phyloP scores from a whole-genome alignment of 2,113 vertebrate species.

The Siniperca knerii region DNA sequence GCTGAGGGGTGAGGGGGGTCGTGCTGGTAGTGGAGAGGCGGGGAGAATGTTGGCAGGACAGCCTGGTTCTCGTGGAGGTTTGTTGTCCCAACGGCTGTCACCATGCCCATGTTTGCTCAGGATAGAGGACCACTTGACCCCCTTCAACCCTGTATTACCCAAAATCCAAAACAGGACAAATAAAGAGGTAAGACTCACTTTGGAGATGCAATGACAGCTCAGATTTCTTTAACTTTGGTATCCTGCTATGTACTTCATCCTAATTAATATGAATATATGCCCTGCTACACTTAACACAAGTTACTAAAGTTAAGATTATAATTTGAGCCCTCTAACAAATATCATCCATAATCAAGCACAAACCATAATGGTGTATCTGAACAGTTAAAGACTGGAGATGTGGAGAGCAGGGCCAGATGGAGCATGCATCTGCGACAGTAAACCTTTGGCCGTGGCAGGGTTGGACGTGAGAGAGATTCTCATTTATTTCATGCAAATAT shows the following conservation, averaged over 20 bases:
- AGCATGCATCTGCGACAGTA: constrained; percentile 80
- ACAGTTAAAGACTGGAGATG: constrained; percentile 27
- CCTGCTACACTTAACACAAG: not conserved
- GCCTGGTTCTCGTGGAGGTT: constrained; percentile 74
- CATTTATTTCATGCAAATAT: constrained; percentile 84
- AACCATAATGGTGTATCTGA: constrained; percentile 5
- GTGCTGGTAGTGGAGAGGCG: constrained; percentile 49
- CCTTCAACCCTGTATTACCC: constrained; percentile 45
- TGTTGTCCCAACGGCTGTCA: constrained; percentile 70
- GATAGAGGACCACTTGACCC: constrained; percentile 67
- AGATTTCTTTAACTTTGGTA: not conserved
- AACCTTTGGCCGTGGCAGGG: constrained; percentile 78
- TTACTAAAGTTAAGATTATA: not conserved
- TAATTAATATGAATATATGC: not conserved
- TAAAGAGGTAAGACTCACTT: constrained; percentile 41
- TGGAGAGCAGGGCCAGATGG: constrained; percentile 78
- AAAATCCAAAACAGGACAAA: constrained; percentile 50
- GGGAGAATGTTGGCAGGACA: constrained; percentile 67
- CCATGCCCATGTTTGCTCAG: constrained; percentile 70
- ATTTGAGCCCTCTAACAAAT: constrained; percentile 3
- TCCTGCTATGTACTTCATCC: not conserved
- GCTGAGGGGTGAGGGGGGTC: constrained; percentile 57
- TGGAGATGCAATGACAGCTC: constrained; percentile 35
- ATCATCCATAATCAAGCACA: constrained; percentile 1
- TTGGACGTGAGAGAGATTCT: constrained; percentile 74